Percentiles rank a stretch among this genome's conserved stretches.
These are phyloP conservation scores for Orchesellides sinensis DNA, from an alignment of 2,888 invertebrate genomes.

Conservation along the genomic window DNA sequence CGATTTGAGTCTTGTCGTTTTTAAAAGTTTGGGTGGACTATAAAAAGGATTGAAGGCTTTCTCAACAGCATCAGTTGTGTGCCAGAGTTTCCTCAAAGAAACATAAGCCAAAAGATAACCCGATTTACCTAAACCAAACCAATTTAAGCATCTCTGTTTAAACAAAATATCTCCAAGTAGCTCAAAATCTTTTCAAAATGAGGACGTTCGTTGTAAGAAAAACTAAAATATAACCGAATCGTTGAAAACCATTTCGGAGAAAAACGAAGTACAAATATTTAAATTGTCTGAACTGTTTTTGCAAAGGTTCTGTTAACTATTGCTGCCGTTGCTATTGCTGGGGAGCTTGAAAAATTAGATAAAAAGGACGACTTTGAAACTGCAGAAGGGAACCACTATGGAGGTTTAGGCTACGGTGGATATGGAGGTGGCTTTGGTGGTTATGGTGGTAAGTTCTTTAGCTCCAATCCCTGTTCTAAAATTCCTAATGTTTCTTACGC, in stretches of 20 bases:
- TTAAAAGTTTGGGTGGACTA: slow-evolving; percentile 1
- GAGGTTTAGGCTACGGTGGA: slow-evolving; percentile 52
- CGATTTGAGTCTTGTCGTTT: slow-evolving; percentile 8
- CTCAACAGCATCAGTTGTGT: slow-evolving; percentile 15
- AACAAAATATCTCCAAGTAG: too few species aligned
- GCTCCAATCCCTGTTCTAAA: too few species aligned
- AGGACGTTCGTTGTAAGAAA: slow-evolving; percentile 40
- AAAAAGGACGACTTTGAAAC: slow-evolving; percentile 57
- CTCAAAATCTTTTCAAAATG: too few species aligned
- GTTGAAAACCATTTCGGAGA: background rate
- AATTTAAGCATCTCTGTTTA: too few species aligned
- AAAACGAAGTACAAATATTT: background rate
- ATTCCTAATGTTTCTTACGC: too few species aligned
- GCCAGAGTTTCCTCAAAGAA: too few species aligned
- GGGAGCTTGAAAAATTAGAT: slow-evolving; percentile 25
- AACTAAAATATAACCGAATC: background rate
- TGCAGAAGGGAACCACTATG: slow-evolving; percentile 65
- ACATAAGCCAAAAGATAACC: too few species aligned
- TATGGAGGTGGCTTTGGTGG: slow-evolving; percentile 52
- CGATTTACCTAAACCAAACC: too few species aligned
- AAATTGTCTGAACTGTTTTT: slow-evolving; percentile 2
- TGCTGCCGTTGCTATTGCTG: slow-evolving; percentile 48
- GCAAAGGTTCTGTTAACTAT: slow-evolving; percentile 4
- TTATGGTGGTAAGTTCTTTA: slow-evolving; percentile 33
- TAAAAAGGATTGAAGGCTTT: slow-evolving; percentile 17